Percentiles rank a stretch among this genome's conserved stretches.
Evolutionary conservation across 2,888 invertebrate species (phyloP).

Genomic region (Heliconius ethilla): DNA sequence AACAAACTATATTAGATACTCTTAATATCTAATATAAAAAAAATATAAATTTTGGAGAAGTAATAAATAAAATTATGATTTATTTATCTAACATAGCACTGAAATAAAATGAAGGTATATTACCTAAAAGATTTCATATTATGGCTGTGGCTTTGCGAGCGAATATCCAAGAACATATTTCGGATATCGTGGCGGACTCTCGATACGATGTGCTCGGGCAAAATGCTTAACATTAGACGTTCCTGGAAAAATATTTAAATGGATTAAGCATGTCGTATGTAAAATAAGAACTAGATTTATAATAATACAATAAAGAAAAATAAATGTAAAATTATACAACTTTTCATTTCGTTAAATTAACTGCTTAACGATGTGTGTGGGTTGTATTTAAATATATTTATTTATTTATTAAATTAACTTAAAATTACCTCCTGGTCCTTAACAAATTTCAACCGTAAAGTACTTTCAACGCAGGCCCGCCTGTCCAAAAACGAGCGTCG

Average conservation of each 20-base stretch:
- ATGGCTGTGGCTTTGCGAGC: slow-evolving; percentile 64
- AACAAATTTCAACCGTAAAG: slow-evolving; percentile 89
- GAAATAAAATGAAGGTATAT: slow-evolving; percentile 40
- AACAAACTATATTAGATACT: no score
- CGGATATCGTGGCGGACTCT: slow-evolving; percentile 82
- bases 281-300: neutral
- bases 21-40: no score
- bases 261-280: neutral
- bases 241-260: slow-evolving; percentile 80
- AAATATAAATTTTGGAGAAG: no score
- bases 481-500: slow-evolving; percentile 93
- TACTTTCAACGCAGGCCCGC: slow-evolving; percentile 92
- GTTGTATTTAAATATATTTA: neutral
- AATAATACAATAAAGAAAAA: neutral
- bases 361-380: no score
- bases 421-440: slow-evolving; percentile 89
- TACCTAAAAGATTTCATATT: slow-evolving; percentile 74
- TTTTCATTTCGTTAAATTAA: no score
- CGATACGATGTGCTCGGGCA: slow-evolving; percentile 91
- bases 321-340: no score
- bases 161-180: slow-evolving; percentile 79
- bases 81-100: no score
- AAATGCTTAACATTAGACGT: slow-evolving; percentile 90
- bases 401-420: neutral
- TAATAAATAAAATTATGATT: no score